phyloP scores from a whole-genome alignment of 2,797 vertebrate genomes.

The Vespertilio murinus region DNA sequence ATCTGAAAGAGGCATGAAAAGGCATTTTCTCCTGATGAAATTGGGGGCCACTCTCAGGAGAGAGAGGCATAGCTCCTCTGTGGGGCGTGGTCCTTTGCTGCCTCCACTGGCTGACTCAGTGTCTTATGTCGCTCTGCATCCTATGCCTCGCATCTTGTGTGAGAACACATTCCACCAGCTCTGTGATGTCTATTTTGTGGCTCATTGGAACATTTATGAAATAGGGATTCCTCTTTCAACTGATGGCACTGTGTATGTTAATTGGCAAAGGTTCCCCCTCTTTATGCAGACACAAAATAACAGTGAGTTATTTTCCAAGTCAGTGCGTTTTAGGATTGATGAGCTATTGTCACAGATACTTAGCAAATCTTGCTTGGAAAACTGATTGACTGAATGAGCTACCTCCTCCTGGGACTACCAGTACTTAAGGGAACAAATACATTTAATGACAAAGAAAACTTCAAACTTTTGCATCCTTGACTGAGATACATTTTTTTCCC shows the following conservation, averaged over 20 bases:
- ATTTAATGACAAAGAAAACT: neutral
- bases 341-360: neutral
- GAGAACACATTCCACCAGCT: neutral
- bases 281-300: neutral
- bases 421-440: neutral
- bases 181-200: neutral
- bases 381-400: neutral
- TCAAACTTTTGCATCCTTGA: neutral
- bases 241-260: neutral
- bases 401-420: neutral
- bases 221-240: neutral
- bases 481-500: neutral
- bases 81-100: neutral
- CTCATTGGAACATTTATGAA: neutral
- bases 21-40: neutral
- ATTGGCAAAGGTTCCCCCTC: neutral
- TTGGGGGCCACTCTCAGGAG: neutral
- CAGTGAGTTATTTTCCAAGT: neutral
- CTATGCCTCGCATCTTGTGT: neutral
- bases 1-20: constrained; percentile 17
- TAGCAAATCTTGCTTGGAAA: neutral
- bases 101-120: neutral
- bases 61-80: neutral
- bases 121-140: neutral
- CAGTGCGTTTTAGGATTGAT: neutral